Percentiles rank a stretch among this genome's conserved stretches.
These are phyloP conservation scores for Nannobrachium achirus DNA, from an alignment of 2,113 vertebrate species.

Conservation along the genomic window DNA sequence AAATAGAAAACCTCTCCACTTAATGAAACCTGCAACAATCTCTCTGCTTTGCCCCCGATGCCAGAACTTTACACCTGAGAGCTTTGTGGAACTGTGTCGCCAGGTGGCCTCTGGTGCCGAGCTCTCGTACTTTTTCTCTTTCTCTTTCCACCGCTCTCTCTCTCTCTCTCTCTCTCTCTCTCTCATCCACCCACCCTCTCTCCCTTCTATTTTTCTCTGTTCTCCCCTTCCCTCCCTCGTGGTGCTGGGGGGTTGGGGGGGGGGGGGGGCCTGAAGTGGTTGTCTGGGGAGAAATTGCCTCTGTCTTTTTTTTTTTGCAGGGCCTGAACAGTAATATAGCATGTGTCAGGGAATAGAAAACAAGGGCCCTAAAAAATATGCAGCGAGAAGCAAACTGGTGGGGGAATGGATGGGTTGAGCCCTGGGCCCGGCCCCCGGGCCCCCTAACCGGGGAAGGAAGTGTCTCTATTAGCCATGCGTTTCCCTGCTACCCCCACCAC, in stretches of 20 bases:
- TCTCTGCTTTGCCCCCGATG: slow-evolving; percentile 10
- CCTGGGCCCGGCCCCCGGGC: slow-evolving; percentile 63
- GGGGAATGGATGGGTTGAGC: slow-evolving; percentile 76
- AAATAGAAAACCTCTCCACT: too few species aligned
- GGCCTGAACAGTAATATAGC: slow-evolving; percentile 80
- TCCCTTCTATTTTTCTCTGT: slow-evolving; percentile 5
- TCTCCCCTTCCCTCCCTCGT: slow-evolving; percentile 35
- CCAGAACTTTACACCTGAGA: slow-evolving; percentile 57
- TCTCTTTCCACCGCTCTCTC: slow-evolving; percentile 30
- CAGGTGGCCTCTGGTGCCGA: slow-evolving; percentile 60
- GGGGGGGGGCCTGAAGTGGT: slow-evolving; percentile 67
- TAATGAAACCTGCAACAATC: background rate
- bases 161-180: slow-evolving; percentile 46
- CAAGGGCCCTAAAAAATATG: slow-evolving; percentile 77
- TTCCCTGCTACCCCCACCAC: slow-evolving; percentile 1
- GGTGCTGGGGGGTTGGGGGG: too few species aligned
- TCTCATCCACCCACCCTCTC: too few species aligned
- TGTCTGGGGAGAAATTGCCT: slow-evolving; percentile 73
- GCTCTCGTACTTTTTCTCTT: background rate
- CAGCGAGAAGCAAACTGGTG: slow-evolving; percentile 78
- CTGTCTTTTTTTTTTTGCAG: slow-evolving; percentile 61
- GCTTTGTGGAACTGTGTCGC: slow-evolving; percentile 57
- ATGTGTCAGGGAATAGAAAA: slow-evolving; percentile 79
- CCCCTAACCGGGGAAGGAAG: slow-evolving; percentile 72
- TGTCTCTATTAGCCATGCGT: slow-evolving; percentile 72